Evolutionary conservation across 1,140 invertebrate species (phyloP), one percentile per base, ranked within the genome.

Genomic region (Tetramorium alpestre): DNA sequence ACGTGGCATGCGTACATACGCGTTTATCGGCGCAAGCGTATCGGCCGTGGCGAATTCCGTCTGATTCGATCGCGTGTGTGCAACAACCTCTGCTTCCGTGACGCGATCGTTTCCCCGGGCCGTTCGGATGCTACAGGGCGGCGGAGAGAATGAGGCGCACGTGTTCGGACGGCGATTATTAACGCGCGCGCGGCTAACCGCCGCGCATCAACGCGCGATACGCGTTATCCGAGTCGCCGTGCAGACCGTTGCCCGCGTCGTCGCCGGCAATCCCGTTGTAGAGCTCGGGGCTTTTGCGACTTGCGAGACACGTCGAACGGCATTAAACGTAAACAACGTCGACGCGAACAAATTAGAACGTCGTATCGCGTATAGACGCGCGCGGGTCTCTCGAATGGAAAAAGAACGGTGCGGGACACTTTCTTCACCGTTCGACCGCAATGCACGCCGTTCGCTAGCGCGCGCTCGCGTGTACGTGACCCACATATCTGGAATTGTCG

Each of bases 1-100:
- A 84, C 80, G 80, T 84, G 80, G 69, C 69, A 60, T 25, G 25
- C 58, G 80, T 84, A 84, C 18, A 75, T 84, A 84, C 80, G 80
- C 41, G 51, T 75, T 75, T 60, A 49, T 60, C 80, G 25, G 54
- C 69, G 80, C 80, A 82, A 80, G 76, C 76, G 76, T 80, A 51
- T 38, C 60, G 56, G 47, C 33, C 41, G 60, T 10, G 51, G n/a
- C 65, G 41, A 73, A 82, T 73, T 47, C 33, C 60, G 33, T 47
- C 64, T 44, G 33, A 44, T 82, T 82, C 51, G 67, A 82, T 73
- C 69, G 54, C 54, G 54, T 38, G 67, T 47, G 18, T 47, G 18
- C 56, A 38, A 75, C 54, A 75, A 75, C n/a, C 41, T 47, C 54
- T 58, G 13, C 25, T 25, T 60, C 16, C 73, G 62, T n/a, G 47